Percentiles rank a stretch among this genome's conserved stretches.
phyloP scores from a whole-genome alignment of 2,113 vertebrate genomes.

The Callaeas wilsoni region DNA sequence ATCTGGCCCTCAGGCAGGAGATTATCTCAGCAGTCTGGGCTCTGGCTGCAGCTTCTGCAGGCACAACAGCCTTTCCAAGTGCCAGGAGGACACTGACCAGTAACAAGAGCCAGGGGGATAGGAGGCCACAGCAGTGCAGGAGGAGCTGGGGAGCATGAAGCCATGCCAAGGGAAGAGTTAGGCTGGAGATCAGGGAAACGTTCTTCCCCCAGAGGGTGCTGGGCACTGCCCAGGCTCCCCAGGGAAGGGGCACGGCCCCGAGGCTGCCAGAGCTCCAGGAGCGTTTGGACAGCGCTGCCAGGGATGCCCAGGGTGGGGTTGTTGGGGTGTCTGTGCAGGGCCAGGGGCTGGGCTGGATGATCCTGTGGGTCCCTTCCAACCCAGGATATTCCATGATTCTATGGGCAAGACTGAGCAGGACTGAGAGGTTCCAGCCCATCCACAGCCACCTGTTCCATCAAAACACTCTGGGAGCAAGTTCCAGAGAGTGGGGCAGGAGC shows the following conservation, averaged over 20 bases:
- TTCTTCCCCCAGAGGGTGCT: background rate
- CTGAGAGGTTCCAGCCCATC: background rate
- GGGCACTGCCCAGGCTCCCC: background rate
- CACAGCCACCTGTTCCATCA: background rate
- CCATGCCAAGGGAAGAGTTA: accelerated
- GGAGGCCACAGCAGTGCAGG: background rate
- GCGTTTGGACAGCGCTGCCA: background rate
- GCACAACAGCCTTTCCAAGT: background rate
- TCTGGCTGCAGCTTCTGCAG: background rate
- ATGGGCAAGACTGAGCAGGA: background rate
- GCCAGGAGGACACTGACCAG: background rate
- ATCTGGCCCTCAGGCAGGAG: no score
- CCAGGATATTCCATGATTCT: background rate
- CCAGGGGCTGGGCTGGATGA: accelerated
- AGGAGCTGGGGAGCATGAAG: background rate
- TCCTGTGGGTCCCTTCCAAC: no score
- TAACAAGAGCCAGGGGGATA: background rate
- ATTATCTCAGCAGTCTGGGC: background rate
- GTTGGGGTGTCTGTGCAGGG: background rate
- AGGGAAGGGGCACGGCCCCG: background rate
- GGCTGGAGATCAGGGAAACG: background rate
- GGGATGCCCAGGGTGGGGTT: background rate
- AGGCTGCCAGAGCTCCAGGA: background rate
- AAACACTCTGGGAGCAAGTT: background rate
- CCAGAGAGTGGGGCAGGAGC: background rate